Conservation (phyloP, 1,140 invertebrate genomes). For the Microplitis demolitor region DNA sequence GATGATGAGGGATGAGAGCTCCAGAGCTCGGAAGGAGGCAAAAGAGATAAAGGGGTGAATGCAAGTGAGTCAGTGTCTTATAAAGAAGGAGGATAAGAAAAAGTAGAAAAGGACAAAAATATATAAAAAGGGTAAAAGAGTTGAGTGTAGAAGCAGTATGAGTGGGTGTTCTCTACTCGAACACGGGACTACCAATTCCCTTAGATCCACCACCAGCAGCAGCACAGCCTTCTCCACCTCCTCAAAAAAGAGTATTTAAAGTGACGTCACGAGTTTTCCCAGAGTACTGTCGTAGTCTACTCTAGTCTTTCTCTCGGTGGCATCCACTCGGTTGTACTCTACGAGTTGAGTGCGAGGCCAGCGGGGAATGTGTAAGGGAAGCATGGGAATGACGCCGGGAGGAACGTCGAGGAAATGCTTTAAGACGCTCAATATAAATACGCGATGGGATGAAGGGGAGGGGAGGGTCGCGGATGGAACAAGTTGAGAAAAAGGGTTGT, state of each 20-base stretch:
- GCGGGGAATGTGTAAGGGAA: constrained; percentile 3
- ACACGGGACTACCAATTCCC: constrained; percentile 45
- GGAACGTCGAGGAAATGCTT: constrained; percentile 50
- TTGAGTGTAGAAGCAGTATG: background rate
- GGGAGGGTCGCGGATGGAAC: constrained; percentile 18
- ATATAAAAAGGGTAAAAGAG: constrained; percentile 1
- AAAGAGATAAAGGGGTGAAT: constrained; percentile 24
- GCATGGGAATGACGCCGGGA: background rate
- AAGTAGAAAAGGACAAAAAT: constrained; percentile 10
- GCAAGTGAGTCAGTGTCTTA: constrained; percentile 6
- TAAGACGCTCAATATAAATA: constrained; percentile 65
- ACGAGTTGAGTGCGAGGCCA: background rate
- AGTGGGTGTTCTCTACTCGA: constrained; percentile 28
- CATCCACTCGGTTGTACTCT: background rate
- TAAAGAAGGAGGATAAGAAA: background rate
- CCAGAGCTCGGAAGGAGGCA: background rate
- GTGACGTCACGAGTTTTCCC: constrained; percentile 37
- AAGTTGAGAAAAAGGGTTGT: constrained; percentile 60
- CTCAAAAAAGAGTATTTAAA: constrained; percentile 41
- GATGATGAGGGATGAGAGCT: background rate
- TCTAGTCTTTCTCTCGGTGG: background rate
- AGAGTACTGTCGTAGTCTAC: too few relatives aligned
- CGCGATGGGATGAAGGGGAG: constrained; percentile 54
- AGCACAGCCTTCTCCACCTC: constrained; percentile 1
- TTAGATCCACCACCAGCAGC: constrained; percentile 38